Evolutionary conservation across 2,113 vertebrate genomes (phyloP), one percentile per base, ranked within the genome.

Genomic region (Hypomesus transpacificus): DNA sequence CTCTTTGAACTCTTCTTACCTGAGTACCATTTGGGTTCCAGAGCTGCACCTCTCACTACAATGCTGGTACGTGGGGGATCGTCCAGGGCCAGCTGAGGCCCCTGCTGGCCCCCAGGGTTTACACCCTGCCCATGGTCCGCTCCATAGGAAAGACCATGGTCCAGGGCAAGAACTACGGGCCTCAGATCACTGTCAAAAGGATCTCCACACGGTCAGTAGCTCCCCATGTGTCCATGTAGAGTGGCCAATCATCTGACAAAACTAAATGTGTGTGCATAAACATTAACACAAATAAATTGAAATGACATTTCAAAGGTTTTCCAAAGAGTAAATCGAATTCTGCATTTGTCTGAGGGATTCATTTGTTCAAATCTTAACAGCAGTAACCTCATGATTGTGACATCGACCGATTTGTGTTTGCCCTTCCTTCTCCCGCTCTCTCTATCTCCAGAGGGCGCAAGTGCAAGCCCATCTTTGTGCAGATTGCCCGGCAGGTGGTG

Each of bases 121-220:
- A 94, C 86, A 93, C 91, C 0, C 86, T 94, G 67, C 92, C 93
- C 70, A 88, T 94, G 76, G 90, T 94, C 39, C 89, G 93, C 65
- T 92, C 92, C 64, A 94, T 94, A 1, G 91, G 93, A 4, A 92
- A 91, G 75, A 94, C 92, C 68, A 94, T 94, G 93, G 91, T 91
- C 26, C 93, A 93, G 74, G 93, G 93, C 21, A 93, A 93, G 78
- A 94, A 92, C 77, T 94, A 94, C 63, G 93, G 92, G 0, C 93
- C 93, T 4, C 93, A 93, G 82, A 92, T 94, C 82, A 93, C 92
- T 0, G 92, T 93, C 76, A 94, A 93, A 79, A 83, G 93, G 16
- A 92, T 94, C 84, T 93, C 92, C 73, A 91, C 92, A 14, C 85
- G 92, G 93, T 93, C 69, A 71, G 80, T 63, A 0, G 1, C 18